Base-by-base conservation (phyloP, 1,140 invertebrate species). In the Riptortus pedestris region DNA sequence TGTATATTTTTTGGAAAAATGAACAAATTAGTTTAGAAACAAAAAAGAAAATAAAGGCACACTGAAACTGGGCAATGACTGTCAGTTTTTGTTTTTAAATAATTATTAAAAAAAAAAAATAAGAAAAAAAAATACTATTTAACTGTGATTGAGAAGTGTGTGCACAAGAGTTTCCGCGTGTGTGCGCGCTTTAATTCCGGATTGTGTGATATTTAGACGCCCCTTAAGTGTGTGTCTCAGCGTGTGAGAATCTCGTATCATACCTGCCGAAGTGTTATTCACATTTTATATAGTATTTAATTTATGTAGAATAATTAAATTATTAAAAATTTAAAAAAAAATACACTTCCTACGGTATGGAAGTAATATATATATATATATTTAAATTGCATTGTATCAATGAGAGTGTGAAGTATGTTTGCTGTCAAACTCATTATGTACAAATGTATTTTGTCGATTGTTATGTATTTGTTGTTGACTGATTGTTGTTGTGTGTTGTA, bases 281-380 rank as follows among this genome's bases (percentile, higher is more conserved):
- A 62, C 27, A 61, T 64, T 64, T 64, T 43, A 59, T 48, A 64
- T 48, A 48, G 51, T 24, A 18, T 55, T 55, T 55, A 55, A 55
- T 55, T 55, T 55, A 55, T 24, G 20, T 24, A 24, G 16, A 55
- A 55, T 55, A 55, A 7, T 38, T 7, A 38, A 38, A 7, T 63
- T 43, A 51, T 22, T 51, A 48, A 48, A 63, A n/a, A n/a, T n/a
- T 22, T 29, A 47, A 52, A 28, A 43, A 52, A 62, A 11, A 33
- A 48, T 66, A 67, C 66, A 66, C 68, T 69, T 69, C 68, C 66
- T 66, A 67, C 67, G 68, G 68, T 67, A 69, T 67, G 68, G 67
- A 67, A 68, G 67, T 68, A 48, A 38, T 60, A 58, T 64, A 64
- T 64, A 64, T 60, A 48, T 62, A 62, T 62, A 59, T 59, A 29